A percentile compares a stretch with the other conserved stretches of the same genome.
Conservation (phyloP, 2,888 invertebrate genomes). For the Synergus umbraculus region DNA sequence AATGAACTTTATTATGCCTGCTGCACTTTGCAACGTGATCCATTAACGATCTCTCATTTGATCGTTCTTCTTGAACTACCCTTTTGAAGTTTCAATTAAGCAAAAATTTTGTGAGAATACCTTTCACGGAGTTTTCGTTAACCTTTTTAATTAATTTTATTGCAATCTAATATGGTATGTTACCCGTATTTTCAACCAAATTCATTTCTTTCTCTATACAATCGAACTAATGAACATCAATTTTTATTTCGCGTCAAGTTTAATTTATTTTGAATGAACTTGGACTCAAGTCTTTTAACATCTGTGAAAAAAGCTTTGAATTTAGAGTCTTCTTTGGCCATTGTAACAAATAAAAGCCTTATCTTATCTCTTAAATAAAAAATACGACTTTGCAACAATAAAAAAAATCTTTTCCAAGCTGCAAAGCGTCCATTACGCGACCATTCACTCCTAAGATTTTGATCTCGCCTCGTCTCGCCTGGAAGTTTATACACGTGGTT, state of each 20-base stretch:
- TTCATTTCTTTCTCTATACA: too few species aligned
- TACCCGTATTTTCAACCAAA: background rate
- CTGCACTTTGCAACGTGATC: constrained; percentile 35
- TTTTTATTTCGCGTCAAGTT: too few species aligned
- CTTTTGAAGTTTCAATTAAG: constrained; percentile 24
- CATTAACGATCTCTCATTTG: constrained; percentile 38
- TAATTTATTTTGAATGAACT: background rate
- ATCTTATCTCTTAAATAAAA: background rate
- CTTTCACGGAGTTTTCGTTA: background rate
- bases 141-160: too few species aligned
- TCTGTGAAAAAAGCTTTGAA: background rate
- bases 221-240: too few species aligned
- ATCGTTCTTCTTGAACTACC: constrained; percentile 29
- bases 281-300: background rate
- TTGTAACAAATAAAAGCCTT: background rate
- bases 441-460: constrained; percentile 31
- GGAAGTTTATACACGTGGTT: constrained; percentile 18
- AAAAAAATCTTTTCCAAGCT: constrained; percentile 29
- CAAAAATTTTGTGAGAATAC: background rate
- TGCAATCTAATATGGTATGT: background rate
- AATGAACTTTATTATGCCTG: constrained; percentile 38
- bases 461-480: constrained; percentile 31
- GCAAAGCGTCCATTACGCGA: constrained; percentile 30
- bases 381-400: background rate
- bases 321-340: background rate